phyloP scores from a whole-genome alignment of 2,113 vertebrate species.

The Circaetus cinerascens region DNA sequence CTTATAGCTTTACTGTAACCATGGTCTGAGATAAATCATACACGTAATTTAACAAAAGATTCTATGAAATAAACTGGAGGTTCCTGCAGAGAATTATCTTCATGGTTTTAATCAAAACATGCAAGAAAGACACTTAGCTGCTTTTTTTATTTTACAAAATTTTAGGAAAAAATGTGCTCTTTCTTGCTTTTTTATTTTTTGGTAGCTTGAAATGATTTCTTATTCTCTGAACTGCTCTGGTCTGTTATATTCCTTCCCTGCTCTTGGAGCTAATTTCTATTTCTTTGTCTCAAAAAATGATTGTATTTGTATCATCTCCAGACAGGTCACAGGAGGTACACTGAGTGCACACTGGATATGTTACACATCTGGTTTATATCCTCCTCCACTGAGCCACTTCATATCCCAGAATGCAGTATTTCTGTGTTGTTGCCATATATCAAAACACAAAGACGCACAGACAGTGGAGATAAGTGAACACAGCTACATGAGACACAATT shows the following conservation, averaged over 20 bases:
- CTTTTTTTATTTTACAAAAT: not conserved
- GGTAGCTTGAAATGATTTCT: not conserved
- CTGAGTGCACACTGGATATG: not conserved
- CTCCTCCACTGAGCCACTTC: not conserved
- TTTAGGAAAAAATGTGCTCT: not conserved
- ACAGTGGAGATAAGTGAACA: not conserved
- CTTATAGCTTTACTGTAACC: not conserved
- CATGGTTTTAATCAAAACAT: not conserved
- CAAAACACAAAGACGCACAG: not conserved
- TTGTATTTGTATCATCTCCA: conserved; percentile 15
- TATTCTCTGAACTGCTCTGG: not conserved
- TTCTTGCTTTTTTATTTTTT: not conserved
- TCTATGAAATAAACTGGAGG: not conserved
- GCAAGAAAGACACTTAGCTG: not conserved
- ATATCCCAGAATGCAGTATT: not conserved
- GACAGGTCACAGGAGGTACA: conserved; percentile 25
- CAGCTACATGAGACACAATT: not conserved
- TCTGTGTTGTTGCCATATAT: not conserved
- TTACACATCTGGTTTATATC: conserved; percentile 50
- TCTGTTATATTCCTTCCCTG: not conserved
- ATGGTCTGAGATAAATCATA: not conserved
- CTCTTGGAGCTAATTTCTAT: not conserved
- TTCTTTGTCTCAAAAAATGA: not conserved
- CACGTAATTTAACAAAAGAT: not conserved
- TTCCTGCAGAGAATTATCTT: not conserved